phyloP scores from a whole-genome alignment of 2,113 vertebrate species.

The Xenopus tropicalis region DNA sequence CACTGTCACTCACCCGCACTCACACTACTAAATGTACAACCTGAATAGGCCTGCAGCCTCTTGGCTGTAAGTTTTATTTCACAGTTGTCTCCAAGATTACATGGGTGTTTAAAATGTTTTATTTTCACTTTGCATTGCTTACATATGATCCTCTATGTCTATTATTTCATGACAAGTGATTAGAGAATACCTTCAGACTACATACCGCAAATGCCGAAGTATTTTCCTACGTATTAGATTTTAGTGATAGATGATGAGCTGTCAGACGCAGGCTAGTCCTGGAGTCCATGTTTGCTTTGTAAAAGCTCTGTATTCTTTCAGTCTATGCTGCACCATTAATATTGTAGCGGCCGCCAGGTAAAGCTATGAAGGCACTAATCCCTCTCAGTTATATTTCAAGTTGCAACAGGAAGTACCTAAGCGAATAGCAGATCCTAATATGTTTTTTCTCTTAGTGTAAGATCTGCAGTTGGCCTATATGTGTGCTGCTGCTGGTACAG shows the following conservation, averaged over 20 bases:
- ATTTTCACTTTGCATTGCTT: not conserved
- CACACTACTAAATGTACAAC: too few species aligned
- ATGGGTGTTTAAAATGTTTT: not conserved
- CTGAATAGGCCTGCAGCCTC: too few species aligned
- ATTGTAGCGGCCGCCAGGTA: conserved; percentile 25
- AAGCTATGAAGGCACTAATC: conserved; percentile 33
- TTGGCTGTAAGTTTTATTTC: not conserved
- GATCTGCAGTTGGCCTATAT: too few species aligned
- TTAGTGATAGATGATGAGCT: conserved; percentile 18
- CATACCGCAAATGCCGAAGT: conserved; percentile 16
- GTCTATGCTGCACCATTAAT: conserved; percentile 11
- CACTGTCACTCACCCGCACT: too few species aligned
- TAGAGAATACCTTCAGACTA: conserved; percentile 31
- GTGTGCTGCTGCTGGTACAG: too few species aligned
- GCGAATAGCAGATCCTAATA: not conserved
- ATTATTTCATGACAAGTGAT: conserved; percentile 8
- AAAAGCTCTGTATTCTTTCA: conserved; percentile 34
- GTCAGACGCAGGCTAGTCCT: conserved; percentile 17
- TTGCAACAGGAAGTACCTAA: conserved; percentile 30
- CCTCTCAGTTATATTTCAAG: conserved; percentile 20
- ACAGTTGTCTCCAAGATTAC: not conserved
- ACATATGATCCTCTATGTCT: not conserved
- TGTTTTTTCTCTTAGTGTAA: too few species aligned
- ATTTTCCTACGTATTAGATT: conserved; percentile 1
- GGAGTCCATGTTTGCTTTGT: conserved; percentile 15